Conservation (phyloP, 2,113 vertebrate species). For the Oreotragus oreotragus region DNA sequence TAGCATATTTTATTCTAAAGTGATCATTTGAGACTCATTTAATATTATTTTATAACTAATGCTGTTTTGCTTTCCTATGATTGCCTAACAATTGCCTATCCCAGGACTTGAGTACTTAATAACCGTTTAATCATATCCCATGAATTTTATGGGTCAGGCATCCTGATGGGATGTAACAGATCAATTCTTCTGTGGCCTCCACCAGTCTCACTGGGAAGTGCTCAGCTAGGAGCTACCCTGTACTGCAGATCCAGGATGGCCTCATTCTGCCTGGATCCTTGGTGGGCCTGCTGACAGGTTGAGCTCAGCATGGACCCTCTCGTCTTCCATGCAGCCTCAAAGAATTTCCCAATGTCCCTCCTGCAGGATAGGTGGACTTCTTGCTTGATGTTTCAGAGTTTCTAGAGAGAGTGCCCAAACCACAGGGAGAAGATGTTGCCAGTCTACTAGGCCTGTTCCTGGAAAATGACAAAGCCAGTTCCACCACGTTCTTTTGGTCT, state of each 20-base stretch:
- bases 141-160: background rate
- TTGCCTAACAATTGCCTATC: background rate
- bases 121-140: background rate
- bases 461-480: background rate
- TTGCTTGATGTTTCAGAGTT: background rate
- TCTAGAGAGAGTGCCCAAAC: background rate
- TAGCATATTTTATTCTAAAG: background rate
- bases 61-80: background rate
- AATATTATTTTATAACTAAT: background rate
- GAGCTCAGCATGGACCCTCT: background rate
- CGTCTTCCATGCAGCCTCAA: too few species aligned
- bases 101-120: background rate
- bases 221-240: background rate
- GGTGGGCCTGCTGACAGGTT: too few species aligned
- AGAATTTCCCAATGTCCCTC: background rate
- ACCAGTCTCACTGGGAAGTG: background rate
- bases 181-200: fast-evolving
- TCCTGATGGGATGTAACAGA: background rate
- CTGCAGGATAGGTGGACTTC: background rate
- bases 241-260: background rate
- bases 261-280: background rate
- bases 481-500: background rate
- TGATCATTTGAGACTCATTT: background rate
- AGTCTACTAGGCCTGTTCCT: background rate
- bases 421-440: background rate